Percentiles rank a stretch among this genome's conserved stretches.
phyloP scores from a whole-genome alignment of 64 coral and sea anemone species.

The Dendrophyllia cribrosa region DNA sequence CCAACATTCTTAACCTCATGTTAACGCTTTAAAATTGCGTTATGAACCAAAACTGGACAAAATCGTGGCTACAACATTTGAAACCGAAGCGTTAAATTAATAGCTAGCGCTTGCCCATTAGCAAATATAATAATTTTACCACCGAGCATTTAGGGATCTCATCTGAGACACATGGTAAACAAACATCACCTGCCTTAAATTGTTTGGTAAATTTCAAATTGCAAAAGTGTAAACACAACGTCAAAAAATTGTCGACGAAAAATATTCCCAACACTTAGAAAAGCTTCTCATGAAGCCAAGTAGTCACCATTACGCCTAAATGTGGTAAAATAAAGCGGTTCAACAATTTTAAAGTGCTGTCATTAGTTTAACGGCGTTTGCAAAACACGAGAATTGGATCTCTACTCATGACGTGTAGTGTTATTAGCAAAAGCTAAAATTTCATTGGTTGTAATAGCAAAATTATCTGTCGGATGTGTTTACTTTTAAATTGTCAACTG shows the following conservation, averaged over 20 bases:
- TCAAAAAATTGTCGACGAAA: neutral
- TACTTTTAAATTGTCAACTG: conserved; percentile 4
- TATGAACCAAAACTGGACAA: neutral
- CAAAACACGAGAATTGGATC: neutral
- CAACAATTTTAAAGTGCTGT: neutral
- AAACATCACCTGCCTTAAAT: conserved; percentile 16
- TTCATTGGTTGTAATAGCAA: conserved; percentile 21
- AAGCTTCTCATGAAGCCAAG: neutral
- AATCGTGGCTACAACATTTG: neutral
- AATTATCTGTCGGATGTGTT: conserved; percentile 15
- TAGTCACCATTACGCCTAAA: neutral
- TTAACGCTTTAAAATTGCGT: neutral
- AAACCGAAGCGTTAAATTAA: conserved; percentile 31
- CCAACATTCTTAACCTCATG: neutral
- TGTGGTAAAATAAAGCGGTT: neutral
- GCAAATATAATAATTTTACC: conserved; percentile 39
- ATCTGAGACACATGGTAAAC: conserved; percentile 6
- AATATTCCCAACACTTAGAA: too few relatives aligned
- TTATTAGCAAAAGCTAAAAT: conserved; percentile 2
- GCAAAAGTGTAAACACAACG: neutral
- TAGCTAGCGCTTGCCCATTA: conserved; percentile 10
- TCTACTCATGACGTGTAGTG: neutral
- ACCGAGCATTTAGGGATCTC: conserved; percentile 11
- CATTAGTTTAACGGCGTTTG: conserved; percentile 7
- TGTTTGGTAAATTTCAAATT: conserved; percentile 33